A percentile compares a stretch with the other conserved stretches of the same genome.
Evolutionary conservation across 2,113 vertebrate species (phyloP).

Genomic region (Boleophthalmus pectinirostris): DNA sequence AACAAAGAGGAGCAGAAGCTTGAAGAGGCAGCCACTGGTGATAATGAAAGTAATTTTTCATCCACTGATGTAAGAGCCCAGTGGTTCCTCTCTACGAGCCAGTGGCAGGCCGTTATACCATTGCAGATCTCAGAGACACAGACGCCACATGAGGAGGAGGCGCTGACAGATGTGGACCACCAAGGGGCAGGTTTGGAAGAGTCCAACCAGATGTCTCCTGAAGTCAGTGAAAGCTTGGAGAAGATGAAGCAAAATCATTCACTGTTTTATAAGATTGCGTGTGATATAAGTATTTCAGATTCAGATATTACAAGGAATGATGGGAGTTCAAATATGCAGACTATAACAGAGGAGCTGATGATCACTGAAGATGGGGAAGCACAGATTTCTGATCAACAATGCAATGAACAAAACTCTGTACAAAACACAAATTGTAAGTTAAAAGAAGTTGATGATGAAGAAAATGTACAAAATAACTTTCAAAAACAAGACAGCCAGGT

Average conservation of each 20-base stretch:
- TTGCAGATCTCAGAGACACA: constrained; percentile 49
- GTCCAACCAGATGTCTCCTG: constrained; percentile 46
- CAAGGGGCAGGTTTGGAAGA: constrained; percentile 22
- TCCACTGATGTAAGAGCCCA: constrained; percentile 66
- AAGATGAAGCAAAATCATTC: constrained; percentile 72
- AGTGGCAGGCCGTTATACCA: constrained; percentile 68
- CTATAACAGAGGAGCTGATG: constrained; percentile 21
- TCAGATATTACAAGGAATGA: constrained; percentile 66
- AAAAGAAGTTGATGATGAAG: constrained; percentile 31
- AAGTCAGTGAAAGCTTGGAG: constrained; percentile 65
- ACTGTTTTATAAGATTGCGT: constrained; percentile 73
- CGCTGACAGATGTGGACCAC: constrained; percentile 16
- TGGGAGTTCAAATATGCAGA: constrained; percentile 28
- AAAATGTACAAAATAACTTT: constrained; percentile 16
- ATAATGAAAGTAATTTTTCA: constrained; percentile 34
- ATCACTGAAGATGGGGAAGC: constrained; percentile 31
- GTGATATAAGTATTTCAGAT: constrained; percentile 73
- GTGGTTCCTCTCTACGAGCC: constrained; percentile 77
- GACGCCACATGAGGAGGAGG: constrained; percentile 29
- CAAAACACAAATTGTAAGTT: constrained; percentile 8
- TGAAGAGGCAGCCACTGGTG: constrained; percentile 25
- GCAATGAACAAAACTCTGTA: constrained; percentile 7
- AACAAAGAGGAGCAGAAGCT: constrained; percentile 32
- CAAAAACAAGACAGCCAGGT: constrained; percentile 12
- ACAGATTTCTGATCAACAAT: constrained; percentile 17